Evolutionary conservation across 2,113 vertebrate species (phyloP).

Genomic region (Equus przewalskii): DNA sequence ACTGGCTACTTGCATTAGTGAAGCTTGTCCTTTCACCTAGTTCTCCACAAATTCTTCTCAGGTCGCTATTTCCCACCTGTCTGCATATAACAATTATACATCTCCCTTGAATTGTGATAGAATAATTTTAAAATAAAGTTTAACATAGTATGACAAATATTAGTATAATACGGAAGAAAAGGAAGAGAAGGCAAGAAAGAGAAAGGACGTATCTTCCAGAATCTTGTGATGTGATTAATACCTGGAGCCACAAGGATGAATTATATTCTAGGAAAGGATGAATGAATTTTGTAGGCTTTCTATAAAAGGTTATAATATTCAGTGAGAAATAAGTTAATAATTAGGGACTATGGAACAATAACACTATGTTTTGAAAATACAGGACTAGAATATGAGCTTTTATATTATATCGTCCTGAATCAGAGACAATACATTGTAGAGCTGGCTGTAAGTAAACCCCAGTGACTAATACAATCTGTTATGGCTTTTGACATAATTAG

Average conservation of each 20-base stretch:
- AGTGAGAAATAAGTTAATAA: not conserved
- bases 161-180: not conserved
- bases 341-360: not conserved
- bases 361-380: not conserved
- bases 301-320: not conserved
- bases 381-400: not conserved
- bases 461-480: not conserved
- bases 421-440: not conserved
- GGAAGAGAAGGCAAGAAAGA: not conserved
- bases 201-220: not conserved
- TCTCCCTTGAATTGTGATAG: not conserved
- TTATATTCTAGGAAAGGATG: not conserved
- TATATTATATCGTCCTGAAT: not conserved
- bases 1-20: not conserved
- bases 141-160: not conserved
- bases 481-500: not conserved
- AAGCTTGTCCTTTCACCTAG: not conserved
- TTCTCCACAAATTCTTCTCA: not conserved
- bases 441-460: not conserved
- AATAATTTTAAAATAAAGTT: not conserved
- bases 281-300: not conserved
- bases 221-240: not conserved
- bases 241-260: not conserved
- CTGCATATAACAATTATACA: not conserved
- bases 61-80: not conserved